Conservation (phyloP, 2,888 invertebrate species). For the Andricus curvator region DNA sequence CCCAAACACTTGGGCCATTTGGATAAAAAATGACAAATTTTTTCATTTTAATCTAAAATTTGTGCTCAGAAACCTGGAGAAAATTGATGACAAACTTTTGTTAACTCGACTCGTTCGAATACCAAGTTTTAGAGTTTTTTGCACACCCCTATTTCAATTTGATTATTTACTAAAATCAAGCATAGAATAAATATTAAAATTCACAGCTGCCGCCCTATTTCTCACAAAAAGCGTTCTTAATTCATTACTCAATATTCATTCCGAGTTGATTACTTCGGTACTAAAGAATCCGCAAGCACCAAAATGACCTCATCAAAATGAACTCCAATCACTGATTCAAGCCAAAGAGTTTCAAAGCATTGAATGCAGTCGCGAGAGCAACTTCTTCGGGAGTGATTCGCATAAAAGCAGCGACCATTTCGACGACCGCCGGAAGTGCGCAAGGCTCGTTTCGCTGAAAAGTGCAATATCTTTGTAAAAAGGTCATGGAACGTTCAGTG, state of each 20-base stretch:
- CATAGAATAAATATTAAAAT: background rate
- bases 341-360: slow-evolving; percentile 94
- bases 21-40: too few species aligned
- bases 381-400: slow-evolving; percentile 92
- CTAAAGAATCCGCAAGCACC: background rate
- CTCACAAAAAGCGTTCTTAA: slow-evolving; percentile 5
- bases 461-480: slow-evolving; percentile 93
- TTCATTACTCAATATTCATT: slow-evolving; percentile 7
- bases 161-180: background rate
- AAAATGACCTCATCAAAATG: background rate
- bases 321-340: slow-evolving; percentile 84
- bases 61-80: too few species aligned
- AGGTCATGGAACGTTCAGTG: slow-evolving; percentile 91
- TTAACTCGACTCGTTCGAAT: too few species aligned
- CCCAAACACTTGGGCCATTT: too few species aligned
- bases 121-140: too few species aligned
- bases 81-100: too few species aligned
- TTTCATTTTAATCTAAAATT: too few species aligned
- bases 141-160: too few species aligned
- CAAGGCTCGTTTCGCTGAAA: slow-evolving; percentile 98
- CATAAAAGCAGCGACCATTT: slow-evolving; percentile 96
- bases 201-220: slow-evolving; percentile 27
- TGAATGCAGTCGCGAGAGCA: slow-evolving; percentile 93
- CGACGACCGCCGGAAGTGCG: slow-evolving; percentile 94
- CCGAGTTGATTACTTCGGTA: background rate